Percentiles rank a stretch among this genome's conserved stretches.
phyloP scores from a whole-genome alignment of 2,888 invertebrate species.

The Globia sparganii region DNA sequence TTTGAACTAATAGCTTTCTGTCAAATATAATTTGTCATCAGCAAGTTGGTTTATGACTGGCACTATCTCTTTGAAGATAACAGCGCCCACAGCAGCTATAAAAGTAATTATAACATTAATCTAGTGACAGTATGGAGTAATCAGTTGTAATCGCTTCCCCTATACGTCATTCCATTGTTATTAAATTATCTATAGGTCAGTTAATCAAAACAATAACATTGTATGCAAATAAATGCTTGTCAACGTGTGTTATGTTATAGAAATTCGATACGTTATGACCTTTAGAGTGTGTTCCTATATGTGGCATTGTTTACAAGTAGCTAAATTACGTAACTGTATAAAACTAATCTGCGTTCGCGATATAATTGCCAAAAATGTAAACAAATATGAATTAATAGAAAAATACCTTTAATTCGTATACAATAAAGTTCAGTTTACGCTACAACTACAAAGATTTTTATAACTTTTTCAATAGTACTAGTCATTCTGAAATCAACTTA shows the following conservation, averaged over 20 bases:
- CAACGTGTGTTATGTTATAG: slow-evolving; percentile 11
- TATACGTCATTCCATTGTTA: slow-evolving; percentile 32
- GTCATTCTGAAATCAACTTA: too few relatives aligned
- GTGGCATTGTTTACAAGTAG: background rate
- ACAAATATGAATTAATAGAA: too few relatives aligned
- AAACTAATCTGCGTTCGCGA: too few relatives aligned
- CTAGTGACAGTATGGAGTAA: background rate
- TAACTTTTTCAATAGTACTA: too few relatives aligned
- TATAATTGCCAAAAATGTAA: too few relatives aligned
- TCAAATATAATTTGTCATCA: slow-evolving; percentile 23
- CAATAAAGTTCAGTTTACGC: too few relatives aligned
- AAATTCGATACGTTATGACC: slow-evolving; percentile 25
- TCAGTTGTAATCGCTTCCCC: background rate
- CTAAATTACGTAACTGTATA: too few relatives aligned
- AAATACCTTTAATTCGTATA: too few relatives aligned
- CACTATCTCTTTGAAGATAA: slow-evolving; percentile 17
- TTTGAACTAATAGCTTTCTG: background rate
- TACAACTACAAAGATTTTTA: too few relatives aligned
- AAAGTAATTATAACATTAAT: slow-evolving; percentile 25
- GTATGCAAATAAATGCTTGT: slow-evolving; percentile 33
- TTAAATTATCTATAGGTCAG: slow-evolving; percentile 43
- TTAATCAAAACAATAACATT: slow-evolving; percentile 45
- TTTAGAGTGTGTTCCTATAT: background rate
- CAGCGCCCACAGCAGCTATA: background rate
- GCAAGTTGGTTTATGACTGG: slow-evolving; percentile 13